Percentiles rank a stretch among this genome's conserved stretches.
These are phyloP conservation scores for Drosophila malerkotliana DNA, from an alignment of 1,140 invertebrate species.

Conservation along the genomic window DNA sequence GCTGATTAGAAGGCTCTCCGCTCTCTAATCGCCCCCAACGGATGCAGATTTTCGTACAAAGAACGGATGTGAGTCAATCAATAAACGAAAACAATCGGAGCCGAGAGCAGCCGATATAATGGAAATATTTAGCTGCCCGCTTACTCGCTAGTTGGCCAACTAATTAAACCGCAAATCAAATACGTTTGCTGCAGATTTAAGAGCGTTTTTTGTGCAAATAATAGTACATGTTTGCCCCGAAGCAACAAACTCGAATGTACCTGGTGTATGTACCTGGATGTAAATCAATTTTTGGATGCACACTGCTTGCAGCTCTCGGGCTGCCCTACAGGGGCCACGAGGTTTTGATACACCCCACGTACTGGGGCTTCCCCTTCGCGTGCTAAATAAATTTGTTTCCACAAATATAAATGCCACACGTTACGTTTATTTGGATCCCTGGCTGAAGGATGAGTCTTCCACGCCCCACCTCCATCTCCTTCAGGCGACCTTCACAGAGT, in stretches of 20 bases:
- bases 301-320: no score
- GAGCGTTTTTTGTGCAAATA: conserved; percentile 47
- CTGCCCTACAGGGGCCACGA: conserved; percentile 7
- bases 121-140: conserved; percentile 5
- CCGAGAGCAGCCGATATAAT: conserved; percentile 32
- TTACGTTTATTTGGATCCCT: conserved; percentile 66
- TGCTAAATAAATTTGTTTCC: conserved; percentile 73
- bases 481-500: conserved; percentile 65
- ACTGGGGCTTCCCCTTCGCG: conserved; percentile 24
- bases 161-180: conserved; percentile 76
- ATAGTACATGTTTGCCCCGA: conserved; percentile 41
- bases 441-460: conserved; percentile 11
- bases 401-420: conserved; percentile 77
- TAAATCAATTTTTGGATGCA: conserved; percentile 70
- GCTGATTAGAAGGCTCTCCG: conserved; percentile 38
- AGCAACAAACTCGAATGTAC: no score
- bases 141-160: conserved; percentile 49
- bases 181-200: conserved; percentile 58
- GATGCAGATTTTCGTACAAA: conserved; percentile 29
- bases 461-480: conserved; percentile 30
- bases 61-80: conserved; percentile 57
- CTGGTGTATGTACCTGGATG: conserved; percentile 6
- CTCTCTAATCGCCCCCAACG: conserved; percentile 37
- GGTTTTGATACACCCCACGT: conserved; percentile 35
- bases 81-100: conserved; percentile 26